Evolutionary conservation across 2,113 vertebrate genomes (phyloP).

Genomic region (Carassius carassius): DNA sequence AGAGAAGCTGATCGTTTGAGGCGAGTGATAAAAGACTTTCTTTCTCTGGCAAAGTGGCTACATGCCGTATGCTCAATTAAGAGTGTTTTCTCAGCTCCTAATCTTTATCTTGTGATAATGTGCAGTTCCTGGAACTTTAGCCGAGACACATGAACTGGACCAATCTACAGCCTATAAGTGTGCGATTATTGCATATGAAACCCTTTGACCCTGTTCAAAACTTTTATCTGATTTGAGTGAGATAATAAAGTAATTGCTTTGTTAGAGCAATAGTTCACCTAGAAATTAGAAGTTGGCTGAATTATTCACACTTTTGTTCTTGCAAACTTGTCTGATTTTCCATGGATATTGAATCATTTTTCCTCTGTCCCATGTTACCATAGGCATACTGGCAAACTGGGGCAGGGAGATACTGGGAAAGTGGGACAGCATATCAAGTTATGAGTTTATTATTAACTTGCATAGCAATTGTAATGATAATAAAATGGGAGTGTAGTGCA

Average conservation of each 20-base stretch:
- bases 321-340: neutral
- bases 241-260: neutral
- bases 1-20: slow-evolving; percentile 18
- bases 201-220: neutral
- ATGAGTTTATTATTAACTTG: slow-evolving; percentile 21
- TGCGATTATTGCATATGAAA: neutral
- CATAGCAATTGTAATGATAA: neutral
- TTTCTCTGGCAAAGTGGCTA: neutral
- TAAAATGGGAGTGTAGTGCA: neutral
- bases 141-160: neutral
- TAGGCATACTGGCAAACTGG: neutral
- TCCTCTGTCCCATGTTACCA: neutral
- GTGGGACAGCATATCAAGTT: slow-evolving; percentile 6
- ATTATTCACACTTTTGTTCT: neutral
- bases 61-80: slow-evolving; percentile 17
- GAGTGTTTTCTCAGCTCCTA: slow-evolving; percentile 28
- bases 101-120: slow-evolving; percentile 35
- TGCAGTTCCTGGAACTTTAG: slow-evolving; percentile 6
- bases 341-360: neutral
- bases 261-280: neutral
- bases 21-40: neutral
- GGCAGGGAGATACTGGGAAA: neutral
- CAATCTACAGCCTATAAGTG: neutral
- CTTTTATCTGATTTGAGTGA: neutral
- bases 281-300: neutral